phyloP scores from a whole-genome alignment of 2,797 vertebrate genomes.

The Lithobates pipiens region DNA sequence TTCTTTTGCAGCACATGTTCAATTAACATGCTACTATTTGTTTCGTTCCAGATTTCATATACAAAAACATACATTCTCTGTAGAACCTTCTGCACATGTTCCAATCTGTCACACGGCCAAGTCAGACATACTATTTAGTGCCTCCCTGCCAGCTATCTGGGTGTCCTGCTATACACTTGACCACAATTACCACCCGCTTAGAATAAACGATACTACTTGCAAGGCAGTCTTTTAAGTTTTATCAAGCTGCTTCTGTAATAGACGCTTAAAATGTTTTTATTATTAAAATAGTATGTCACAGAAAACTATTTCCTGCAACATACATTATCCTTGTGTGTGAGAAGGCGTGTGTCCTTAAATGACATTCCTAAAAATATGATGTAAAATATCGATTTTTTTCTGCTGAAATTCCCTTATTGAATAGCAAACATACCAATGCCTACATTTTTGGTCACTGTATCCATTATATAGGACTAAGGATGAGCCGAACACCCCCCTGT shows the following conservation, averaged over 20 bases:
- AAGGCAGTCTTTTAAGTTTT: slow-evolving; percentile 28
- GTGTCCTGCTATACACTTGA: slow-evolving; percentile 52
- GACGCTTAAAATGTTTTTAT: neutral
- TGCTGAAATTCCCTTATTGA: neutral
- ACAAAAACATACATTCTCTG: neutral
- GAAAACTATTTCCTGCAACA: neutral
- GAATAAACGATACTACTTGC: slow-evolving; percentile 27
- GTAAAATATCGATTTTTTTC: neutral
- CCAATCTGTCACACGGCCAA: slow-evolving; percentile 46
- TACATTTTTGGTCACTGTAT: too few relatives aligned
- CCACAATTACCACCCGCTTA: slow-evolving; percentile 58
- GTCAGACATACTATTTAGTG: slow-evolving; percentile 56
- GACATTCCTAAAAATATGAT: neutral
- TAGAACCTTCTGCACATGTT: slow-evolving; percentile 21
- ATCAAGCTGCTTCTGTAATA: neutral
- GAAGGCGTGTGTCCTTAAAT: neutral
- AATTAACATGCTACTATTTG: neutral
- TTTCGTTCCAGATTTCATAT: slow-evolving; percentile 2
- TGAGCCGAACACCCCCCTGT: too few relatives aligned
- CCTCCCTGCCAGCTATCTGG: slow-evolving; percentile 57
- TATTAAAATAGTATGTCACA: neutral
- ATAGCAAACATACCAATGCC: neutral
- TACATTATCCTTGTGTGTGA: neutral
- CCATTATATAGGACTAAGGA: too few relatives aligned
- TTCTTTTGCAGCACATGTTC: neutral